Conservation (phyloP, 1,140 invertebrate species). For the Caerostris extrusa region DNA sequence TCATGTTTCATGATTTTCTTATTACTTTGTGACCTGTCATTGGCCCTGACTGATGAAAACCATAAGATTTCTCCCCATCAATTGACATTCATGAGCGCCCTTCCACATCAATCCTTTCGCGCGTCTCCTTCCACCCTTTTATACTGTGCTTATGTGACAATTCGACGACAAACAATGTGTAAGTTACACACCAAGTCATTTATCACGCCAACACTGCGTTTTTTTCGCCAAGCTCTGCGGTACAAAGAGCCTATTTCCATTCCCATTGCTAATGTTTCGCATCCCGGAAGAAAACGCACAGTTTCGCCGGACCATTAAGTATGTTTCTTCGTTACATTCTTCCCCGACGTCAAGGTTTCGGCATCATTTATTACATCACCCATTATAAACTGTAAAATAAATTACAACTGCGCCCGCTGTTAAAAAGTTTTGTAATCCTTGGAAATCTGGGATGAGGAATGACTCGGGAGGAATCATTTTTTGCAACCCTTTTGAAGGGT, state of each 20-base stretch:
- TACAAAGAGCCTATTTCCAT: not conserved
- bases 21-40: not conserved
- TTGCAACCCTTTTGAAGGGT: not conserved
- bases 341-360: not conserved
- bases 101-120: not conserved
- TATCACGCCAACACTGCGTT: too few species aligned
- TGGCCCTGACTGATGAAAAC: not conserved
- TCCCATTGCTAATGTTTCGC: not conserved
- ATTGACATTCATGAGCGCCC: conserved; percentile 1
- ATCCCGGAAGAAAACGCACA: not conserved
- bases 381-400: conserved; percentile 12
- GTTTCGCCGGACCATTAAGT: conserved; percentile 6
- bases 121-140: not conserved
- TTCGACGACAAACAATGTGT: not conserved
- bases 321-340: not conserved
- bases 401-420: not conserved
- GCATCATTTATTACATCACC: not conserved
- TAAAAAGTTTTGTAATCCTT: not conserved
- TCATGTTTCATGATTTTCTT: not conserved
- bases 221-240: too few species aligned
- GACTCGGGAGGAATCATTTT: not conserved
- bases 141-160: not conserved
- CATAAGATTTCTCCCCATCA: not conserved
- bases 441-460: not conserved
- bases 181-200: too few species aligned